Base-by-base conservation (phyloP, 2,113 vertebrate species). In the Podiceps cristatus region DNA sequence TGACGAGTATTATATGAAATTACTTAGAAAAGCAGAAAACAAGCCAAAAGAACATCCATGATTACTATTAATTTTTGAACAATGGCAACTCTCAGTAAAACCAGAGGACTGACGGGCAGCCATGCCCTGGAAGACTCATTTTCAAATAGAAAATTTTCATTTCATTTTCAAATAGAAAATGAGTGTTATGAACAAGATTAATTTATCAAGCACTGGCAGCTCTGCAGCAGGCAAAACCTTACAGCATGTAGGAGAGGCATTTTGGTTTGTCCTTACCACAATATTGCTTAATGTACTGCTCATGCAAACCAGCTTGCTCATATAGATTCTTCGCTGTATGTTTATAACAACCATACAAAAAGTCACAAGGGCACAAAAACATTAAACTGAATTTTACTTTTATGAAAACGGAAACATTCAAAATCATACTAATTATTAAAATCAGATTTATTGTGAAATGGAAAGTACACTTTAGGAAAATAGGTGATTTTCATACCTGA, bases 241-340 rank as follows among this genome's bases (percentile, higher is more conserved):
- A 76, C 17, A 62, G 49, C 12, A 12, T 6, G 8, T 64, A 59
- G 42, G 37, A 81, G 23, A 86, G 59, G 35, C 31, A 84, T 62
- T 94, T 94, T 75, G 63, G 35, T 85, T 95, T 93, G n/a, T 87
- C 96, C 71, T 96, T 88, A 86, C 63, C 73, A 42, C 71, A 81
- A 12, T 29, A 19, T 25, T 82, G 22, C 28, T 59, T 88, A 63
- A 73, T 25, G 31, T n/a, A 68, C 18, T 2, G 1, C 4, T 59
- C 55, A 60, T 4, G 18, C 25, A 69, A 82, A 14, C 67, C 33
- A 35, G 7, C 28, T 75, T 80, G 24, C 33, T 74, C 33, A 45
- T 5, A 6, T 3, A 45, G 28, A 6, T 69, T 58, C 24, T 82
- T 42, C 69, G n/a, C 31, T 66, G 8, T 23, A 49, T 42, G 5